Evolutionary conservation across 2,113 vertebrate species (phyloP).

Genomic region (Psammodynastes pulverulentus): DNA sequence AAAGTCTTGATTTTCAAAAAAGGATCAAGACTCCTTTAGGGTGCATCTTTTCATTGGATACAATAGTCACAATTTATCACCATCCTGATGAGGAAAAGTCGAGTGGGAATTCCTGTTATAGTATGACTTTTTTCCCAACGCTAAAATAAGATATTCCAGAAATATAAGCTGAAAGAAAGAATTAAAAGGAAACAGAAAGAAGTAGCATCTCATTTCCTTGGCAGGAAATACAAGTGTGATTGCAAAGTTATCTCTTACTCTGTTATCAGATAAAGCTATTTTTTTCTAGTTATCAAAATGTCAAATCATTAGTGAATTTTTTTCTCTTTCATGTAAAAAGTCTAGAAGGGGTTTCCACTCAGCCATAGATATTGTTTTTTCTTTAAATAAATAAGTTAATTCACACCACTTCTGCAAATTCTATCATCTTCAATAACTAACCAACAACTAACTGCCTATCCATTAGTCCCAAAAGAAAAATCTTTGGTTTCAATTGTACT

Average conservation of each 20-base stretch:
- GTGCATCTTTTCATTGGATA: background rate
- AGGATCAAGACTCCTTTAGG: slow-evolving; percentile 20
- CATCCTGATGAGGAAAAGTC: background rate
- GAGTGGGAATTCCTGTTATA: background rate
- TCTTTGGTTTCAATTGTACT: background rate
- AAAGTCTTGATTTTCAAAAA: slow-evolving; percentile 33
- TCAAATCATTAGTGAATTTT: background rate
- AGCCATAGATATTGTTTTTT: background rate
- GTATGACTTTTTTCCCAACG: slow-evolving; percentile 12
- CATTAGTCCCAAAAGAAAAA: background rate
- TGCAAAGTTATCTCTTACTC: background rate
- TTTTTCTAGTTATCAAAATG: background rate
- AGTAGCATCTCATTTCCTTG: background rate
- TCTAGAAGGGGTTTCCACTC: background rate
- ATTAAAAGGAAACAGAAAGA: background rate
- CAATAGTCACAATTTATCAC: slow-evolving; percentile 5
- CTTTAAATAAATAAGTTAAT: background rate
- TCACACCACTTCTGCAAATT: background rate
- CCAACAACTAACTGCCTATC: background rate
- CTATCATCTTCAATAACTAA: background rate
- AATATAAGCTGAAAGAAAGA: slow-evolving; percentile 5
- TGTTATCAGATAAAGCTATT: background rate
- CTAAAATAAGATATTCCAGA: slow-evolving; percentile 33
- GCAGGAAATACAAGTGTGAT: background rate
- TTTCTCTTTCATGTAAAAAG: background rate